A percentile compares a stretch with the other conserved stretches of the same genome.
Evolutionary conservation across 2,888 invertebrate species (phyloP).

Genomic region (Autographa gamma): DNA sequence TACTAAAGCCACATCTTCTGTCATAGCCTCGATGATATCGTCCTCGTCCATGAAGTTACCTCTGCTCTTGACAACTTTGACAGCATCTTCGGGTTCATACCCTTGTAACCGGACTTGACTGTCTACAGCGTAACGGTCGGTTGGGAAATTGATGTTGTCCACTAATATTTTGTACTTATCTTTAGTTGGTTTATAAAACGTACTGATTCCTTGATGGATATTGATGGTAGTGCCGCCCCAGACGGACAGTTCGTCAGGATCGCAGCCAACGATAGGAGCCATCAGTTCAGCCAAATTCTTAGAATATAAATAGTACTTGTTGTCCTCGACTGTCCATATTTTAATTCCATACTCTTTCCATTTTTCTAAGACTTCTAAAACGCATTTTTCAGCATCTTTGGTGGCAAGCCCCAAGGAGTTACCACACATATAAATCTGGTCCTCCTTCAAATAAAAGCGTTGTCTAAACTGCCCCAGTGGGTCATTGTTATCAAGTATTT

Average conservation of each 20-base stretch:
- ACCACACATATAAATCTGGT: slow-evolving; percentile 78
- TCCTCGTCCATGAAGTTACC: slow-evolving; percentile 74
- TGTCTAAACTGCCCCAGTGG: slow-evolving; percentile 71
- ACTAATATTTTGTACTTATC: slow-evolving; percentile 78
- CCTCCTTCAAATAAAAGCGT: slow-evolving; percentile 75
- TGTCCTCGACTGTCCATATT: slow-evolving; percentile 73
- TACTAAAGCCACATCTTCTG: slow-evolving; percentile 75
- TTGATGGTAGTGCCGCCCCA: slow-evolving; percentile 74
- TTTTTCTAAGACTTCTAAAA: slow-evolving; percentile 64
- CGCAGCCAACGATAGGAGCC: slow-evolving; percentile 77
- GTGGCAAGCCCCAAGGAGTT: slow-evolving; percentile 81
- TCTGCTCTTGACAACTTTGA: slow-evolving; percentile 75
- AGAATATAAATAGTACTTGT: slow-evolving; percentile 77
- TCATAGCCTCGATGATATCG: slow-evolving; percentile 78
- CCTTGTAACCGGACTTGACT: slow-evolving; percentile 79
- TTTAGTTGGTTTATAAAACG: slow-evolving; percentile 78
- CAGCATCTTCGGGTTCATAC: slow-evolving; percentile 73
- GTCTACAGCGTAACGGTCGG: slow-evolving; percentile 81
- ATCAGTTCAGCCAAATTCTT: slow-evolving; percentile 70
- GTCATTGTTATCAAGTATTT: slow-evolving; percentile 76
- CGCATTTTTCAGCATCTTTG: slow-evolving; percentile 73
- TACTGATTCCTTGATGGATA: slow-evolving; percentile 79
- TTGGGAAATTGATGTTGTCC: slow-evolving; percentile 81
- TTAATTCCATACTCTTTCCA: slow-evolving; percentile 80
- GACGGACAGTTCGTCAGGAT: slow-evolving; percentile 73